Evolutionary conservation across 2,113 vertebrate genomes (phyloP), one percentile per base, ranked within the genome.

Genomic region (Synchiropus splendidus): DNA sequence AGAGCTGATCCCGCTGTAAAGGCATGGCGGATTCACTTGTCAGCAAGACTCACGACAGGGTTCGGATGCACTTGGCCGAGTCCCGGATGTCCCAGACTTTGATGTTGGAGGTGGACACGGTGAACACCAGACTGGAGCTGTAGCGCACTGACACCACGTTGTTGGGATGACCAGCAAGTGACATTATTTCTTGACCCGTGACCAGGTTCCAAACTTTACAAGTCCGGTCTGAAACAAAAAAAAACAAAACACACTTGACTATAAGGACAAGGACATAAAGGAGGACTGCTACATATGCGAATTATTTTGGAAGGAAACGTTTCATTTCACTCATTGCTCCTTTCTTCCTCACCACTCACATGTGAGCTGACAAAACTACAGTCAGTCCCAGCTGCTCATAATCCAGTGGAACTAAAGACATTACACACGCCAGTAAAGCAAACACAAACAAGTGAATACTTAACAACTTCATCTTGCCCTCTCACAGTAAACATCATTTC

Each of bases 151-250:
- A 99, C 58, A 97, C 90, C 12, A 98, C 92, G 6, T 95, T 97
- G 82, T 93, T 95, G 43, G 83, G 85, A 41, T 88, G 86, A 11
- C 85, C 85, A 0, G 65, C 62, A 36, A 87, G 73, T 44, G 92
- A 92, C 94, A 98, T 98, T 59, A 98, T 98, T 79, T 98, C 94
- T 76, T 98, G 94, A 35, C 94, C 94, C 2, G 94, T 98, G 64
- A 98, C 94, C 64, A 98, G 85, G 64, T 98, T 98, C 94, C 94
- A 98, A 40, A 98, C 92, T 85, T 98, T 98, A 77, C 94, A 98
- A 42, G 91, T 96, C 12, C 94, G 91, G 72, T 98, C 94, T 98
- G 82, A 16, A 39, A 13, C 31, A 11, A 18, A 6, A 13, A 30
- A 32, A 4, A 6, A 67, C 9, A 27, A 27, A 27, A 61, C 17